A percentile compares a stretch with the other conserved stretches of the same genome.
Evolutionary conservation across 2,113 vertebrate genomes (phyloP).

Genomic region (Cricetomys ansorgei): DNA sequence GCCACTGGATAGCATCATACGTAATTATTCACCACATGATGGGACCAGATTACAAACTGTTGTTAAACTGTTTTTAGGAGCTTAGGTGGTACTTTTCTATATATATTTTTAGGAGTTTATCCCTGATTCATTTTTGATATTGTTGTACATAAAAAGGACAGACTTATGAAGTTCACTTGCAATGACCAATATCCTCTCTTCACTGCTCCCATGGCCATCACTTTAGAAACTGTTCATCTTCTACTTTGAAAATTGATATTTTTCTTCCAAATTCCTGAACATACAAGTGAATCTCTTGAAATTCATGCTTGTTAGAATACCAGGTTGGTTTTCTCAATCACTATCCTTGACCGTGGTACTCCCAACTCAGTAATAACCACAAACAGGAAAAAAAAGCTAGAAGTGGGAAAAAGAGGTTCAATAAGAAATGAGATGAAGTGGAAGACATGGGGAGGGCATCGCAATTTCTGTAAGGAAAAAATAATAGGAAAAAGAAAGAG

Average conservation of each 20-base stretch:
- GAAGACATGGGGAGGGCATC: background rate
- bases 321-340: background rate
- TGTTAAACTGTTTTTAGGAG: constrained; percentile 70
- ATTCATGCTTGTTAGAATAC: background rate
- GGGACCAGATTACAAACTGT: constrained; percentile 84
- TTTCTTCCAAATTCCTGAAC: background rate
- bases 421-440: background rate
- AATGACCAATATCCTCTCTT: constrained; percentile 72
- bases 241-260: constrained; percentile 17
- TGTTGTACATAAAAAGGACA: constrained; percentile 83
- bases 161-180: constrained; percentile 82
- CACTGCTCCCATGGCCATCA: constrained; percentile 14
- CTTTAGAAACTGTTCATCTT: background rate
- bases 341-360: background rate
- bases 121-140: constrained; percentile 87
- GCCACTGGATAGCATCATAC: constrained; percentile 70
- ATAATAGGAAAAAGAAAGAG: no score
- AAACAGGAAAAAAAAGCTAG: background rate
- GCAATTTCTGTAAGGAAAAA: background rate
- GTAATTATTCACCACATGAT: constrained; percentile 78
- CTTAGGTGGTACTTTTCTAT: constrained; percentile 83
- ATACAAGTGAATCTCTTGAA: background rate
- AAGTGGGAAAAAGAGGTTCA: background rate
- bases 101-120: constrained; percentile 86
- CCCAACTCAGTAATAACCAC: background rate